Evolutionary conservation across 2,113 vertebrate genomes (phyloP).

Genomic region (Symphodus melops): DNA sequence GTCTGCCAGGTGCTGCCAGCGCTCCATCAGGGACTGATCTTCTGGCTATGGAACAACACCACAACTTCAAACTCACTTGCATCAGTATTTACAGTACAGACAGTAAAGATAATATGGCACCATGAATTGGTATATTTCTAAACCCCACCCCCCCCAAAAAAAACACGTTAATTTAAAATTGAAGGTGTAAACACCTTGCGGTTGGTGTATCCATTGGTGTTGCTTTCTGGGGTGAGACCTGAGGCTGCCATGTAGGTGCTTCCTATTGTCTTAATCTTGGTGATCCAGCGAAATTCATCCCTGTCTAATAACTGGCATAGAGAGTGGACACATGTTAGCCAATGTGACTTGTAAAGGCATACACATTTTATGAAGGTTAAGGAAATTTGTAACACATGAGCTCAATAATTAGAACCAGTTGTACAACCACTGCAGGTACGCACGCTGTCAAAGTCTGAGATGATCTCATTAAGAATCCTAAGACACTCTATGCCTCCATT

Average conservation of each 20-base stretch:
- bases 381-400: not conserved
- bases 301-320: slow-evolving; percentile 88
- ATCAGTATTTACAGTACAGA: not conserved
- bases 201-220: slow-evolving; percentile 82
- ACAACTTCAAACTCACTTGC: slow-evolving; percentile 5
- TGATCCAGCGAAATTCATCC: slow-evolving; percentile 92
- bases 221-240: slow-evolving; percentile 87
- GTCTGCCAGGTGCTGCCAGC: slow-evolving; percentile 94
- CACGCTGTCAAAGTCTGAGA: slow-evolving; percentile 96
- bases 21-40: slow-evolving; percentile 86
- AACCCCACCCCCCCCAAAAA: no score
- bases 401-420: not conserved
- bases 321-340: not conserved
- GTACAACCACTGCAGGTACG: slow-evolving; percentile 56
- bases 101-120: not conserved
- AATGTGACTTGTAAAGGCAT: not conserved
- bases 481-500: slow-evolving; percentile 96
- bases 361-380: not conserved
- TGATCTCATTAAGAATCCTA: slow-evolving; percentile 97
- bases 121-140: no score
- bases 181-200: slow-evolving; percentile 77
- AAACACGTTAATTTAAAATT: not conserved
- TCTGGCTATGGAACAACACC: slow-evolving; percentile 77
- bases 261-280: slow-evolving; percentile 98
- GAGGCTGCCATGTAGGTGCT: slow-evolving; percentile 99